A percentile compares a stretch with the other conserved stretches of the same genome.
phyloP scores from a whole-genome alignment of 2,797 vertebrate species.

The Sorex maritimensis region DNA sequence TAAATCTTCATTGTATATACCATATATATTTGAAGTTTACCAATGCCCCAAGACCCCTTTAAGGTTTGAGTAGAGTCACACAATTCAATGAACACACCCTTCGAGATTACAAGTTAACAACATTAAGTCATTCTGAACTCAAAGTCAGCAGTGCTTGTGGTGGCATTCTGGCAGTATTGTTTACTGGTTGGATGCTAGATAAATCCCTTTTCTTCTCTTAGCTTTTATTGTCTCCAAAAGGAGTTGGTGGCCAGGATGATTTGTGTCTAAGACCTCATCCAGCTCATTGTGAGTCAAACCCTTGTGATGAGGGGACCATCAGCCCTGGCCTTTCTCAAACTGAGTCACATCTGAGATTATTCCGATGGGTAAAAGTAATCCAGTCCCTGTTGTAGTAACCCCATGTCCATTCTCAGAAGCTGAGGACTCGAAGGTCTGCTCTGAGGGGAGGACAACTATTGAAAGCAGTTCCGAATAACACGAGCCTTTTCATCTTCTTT shows the following conservation, averaged over 20 bases:
- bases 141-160: background rate
- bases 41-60: background rate
- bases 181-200: background rate
- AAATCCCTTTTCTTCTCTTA: background rate
- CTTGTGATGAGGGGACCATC: conserved; percentile 59
- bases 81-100: conserved; percentile 5
- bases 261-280: background rate
- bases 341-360: conserved; percentile 74
- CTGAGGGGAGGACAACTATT: background rate
- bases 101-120: background rate
- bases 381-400: conserved; percentile 4
- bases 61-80: background rate
- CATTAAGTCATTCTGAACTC: background rate
- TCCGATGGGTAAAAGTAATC: conserved; percentile 41
- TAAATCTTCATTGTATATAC: background rate
- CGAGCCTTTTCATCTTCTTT: background rate
- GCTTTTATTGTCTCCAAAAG: background rate
- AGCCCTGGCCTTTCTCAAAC: conserved; percentile 40
- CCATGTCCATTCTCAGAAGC: background rate
- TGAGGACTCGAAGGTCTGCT: background rate
- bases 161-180: accelerated
- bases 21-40: background rate
- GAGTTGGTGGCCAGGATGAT: background rate
- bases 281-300: conserved; percentile 69
- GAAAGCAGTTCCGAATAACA: background rate